Evolutionary conservation across 2,113 vertebrate genomes (phyloP), one percentile per base, ranked within the genome.

Genomic region (Dicentrarchus labrax): DNA sequence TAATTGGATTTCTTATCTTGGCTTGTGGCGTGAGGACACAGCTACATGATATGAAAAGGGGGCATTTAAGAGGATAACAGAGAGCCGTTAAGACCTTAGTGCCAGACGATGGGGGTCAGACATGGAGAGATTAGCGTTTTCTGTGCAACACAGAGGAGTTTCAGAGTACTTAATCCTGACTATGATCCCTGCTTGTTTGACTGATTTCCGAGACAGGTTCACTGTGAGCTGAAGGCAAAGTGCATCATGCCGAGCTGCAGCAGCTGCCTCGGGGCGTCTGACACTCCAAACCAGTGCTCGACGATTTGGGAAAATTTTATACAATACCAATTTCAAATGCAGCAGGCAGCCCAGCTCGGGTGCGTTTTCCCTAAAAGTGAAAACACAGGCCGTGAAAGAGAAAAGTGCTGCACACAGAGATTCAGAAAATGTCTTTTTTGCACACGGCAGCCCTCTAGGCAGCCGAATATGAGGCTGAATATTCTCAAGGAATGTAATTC

Each of bases 1-100:
- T 81, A 84, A 91, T 86, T 90, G 80, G 83, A 90, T 91, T 82
- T 88, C 75, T 57, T 81, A 74, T 88, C 75, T 85, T 10, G 48
- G 70, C 61, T 17, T 1, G 62, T 78, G 71, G 80, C 22, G 19
- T 51, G n/a, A 74, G 82, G 76, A 82, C 84, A 72, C 48, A 11
- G 67, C 72, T 21, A 54, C 30, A 30, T 76, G 87, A 81, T 76
- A 84, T 39, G 53, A 80, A 74, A 69, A 71, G 39, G 74, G 74
- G 73, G 64, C 45, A 48, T 87, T 86, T 80, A 86, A 83, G 86
- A 78, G 88, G 86, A 90, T 86, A 83, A 89, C 80, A 84, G 71
- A 80, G 69, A 84, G 78, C 76, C 8, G 78, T 80, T 79, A 80
- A 82, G 77, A 87, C 87, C 87, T 68, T 64, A 24, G 60, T 6